These are phyloP conservation scores for Syrmaticus mikado DNA, from an alignment of 2,113 vertebrate species.

Conservation along the genomic window DNA sequence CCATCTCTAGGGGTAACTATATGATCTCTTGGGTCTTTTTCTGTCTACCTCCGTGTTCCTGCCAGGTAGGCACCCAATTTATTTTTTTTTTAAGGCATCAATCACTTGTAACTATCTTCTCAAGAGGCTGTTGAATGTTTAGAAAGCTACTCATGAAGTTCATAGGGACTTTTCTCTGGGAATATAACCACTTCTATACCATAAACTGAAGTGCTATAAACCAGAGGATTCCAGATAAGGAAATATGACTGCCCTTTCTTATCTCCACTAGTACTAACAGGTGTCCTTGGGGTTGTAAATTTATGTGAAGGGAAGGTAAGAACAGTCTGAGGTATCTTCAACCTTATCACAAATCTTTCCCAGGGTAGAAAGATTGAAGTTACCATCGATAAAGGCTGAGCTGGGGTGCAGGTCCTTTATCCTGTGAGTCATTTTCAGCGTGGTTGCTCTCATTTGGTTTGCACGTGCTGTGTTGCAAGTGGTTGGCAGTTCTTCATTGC, in stretches of 20 bases:
- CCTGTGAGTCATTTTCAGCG: not conserved
- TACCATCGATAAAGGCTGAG: not conserved
- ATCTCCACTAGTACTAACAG: not conserved
- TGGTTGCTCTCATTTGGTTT: not conserved
- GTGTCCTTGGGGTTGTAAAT: slow-evolving; percentile 33
- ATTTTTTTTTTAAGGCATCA: not conserved
- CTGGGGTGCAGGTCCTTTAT: not conserved
- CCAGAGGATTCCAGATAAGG: slow-evolving; percentile 12
- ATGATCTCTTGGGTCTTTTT: not conserved
- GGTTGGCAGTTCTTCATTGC: not conserved
- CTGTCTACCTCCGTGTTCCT: not conserved
- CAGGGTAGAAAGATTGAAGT: accelerated
- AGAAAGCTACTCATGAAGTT: not conserved
- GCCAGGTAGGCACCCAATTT: not conserved
- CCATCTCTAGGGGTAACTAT: not conserved
- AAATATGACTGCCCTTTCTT: slow-evolving; percentile 19
- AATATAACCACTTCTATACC: not conserved
- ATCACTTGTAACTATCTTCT: not conserved
- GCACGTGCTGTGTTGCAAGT: not conserved
- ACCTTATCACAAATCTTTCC: slow-evolving; percentile 7
- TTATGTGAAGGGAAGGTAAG: not conserved
- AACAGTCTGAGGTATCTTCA: slow-evolving; percentile 20
- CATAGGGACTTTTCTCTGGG: not conserved
- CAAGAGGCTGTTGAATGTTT: not conserved
- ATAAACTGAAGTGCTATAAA: not conserved